These are phyloP conservation scores for Merops nubicus DNA, from an alignment of 2,113 vertebrate species.

Conservation along the genomic window DNA sequence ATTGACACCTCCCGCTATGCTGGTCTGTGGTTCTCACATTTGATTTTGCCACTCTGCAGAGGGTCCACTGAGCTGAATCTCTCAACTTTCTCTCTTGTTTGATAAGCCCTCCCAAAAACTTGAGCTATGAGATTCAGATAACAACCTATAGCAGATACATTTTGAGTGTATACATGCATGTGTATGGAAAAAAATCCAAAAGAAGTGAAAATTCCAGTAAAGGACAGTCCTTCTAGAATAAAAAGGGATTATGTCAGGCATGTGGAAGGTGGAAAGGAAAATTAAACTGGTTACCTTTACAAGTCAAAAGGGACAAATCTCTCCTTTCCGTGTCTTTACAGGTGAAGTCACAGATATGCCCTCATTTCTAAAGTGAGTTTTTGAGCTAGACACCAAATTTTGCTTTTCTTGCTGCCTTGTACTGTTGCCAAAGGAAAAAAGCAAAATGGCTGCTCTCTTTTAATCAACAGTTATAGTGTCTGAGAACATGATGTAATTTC, in stretches of 20 bases:
- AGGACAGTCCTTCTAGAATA: not conserved
- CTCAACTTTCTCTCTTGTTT: slow-evolving; percentile 15
- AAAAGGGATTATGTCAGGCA: not conserved
- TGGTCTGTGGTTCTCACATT: not conserved
- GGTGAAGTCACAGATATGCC: not conserved
- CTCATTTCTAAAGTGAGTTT: not conserved
- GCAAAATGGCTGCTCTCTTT: not conserved
- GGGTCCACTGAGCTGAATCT: slow-evolving; percentile 74
- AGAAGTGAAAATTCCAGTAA: not conserved
- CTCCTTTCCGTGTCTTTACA: not conserved
- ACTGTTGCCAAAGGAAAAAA: not conserved
- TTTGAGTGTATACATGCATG: slow-evolving; percentile 12
- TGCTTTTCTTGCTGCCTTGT: not conserved
- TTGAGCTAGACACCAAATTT: not conserved
- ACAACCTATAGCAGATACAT: slow-evolving; percentile 69
- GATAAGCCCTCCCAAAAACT: slow-evolving; percentile 63
- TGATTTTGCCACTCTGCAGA: slow-evolving; percentile 73
- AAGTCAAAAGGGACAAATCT: not conserved
- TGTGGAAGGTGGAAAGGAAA: not conserved
- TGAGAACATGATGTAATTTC: rapidly evolving
- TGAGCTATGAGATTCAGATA: slow-evolving; percentile 59
- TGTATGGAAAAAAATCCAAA: slow-evolving; percentile 57
- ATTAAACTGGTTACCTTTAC: not conserved
- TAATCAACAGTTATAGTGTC: not conserved
- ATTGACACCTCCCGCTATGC: not conserved